These are phyloP conservation scores for Enteromius radiatus DNA, from an alignment of 2,797 vertebrate species.

Conservation along the genomic window DNA sequence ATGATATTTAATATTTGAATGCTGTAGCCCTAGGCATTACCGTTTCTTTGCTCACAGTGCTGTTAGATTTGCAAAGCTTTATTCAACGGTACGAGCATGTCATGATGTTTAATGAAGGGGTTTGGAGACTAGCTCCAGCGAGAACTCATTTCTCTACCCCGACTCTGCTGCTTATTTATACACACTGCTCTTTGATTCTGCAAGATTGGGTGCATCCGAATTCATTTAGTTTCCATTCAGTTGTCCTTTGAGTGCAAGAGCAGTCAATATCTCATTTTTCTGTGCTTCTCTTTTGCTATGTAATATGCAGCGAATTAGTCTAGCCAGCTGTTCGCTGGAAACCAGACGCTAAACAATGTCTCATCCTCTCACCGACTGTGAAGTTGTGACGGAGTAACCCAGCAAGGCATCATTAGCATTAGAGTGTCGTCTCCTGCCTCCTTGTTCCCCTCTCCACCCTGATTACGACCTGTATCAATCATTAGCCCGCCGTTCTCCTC, in stretches of 20 bases:
- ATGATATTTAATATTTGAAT: constrained; percentile 45
- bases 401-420: constrained; percentile 40
- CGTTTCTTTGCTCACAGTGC: constrained; percentile 29
- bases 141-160: constrained; percentile 30
- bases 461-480: constrained; percentile 52
- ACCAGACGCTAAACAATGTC: constrained; percentile 20
- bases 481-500: constrained; percentile 33
- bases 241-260: constrained; percentile 41
- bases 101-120: constrained; percentile 50
- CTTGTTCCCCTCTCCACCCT: constrained; percentile 30
- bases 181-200: constrained; percentile 39
- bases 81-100: constrained; percentile 37
- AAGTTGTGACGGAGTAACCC: constrained; percentile 26
- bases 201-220: constrained; percentile 45
- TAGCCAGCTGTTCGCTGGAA: constrained; percentile 40
- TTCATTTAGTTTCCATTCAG: constrained; percentile 40
- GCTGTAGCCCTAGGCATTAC: constrained; percentile 34
- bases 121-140: constrained; percentile 37
- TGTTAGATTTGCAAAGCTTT: constrained; percentile 44
- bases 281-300: constrained; percentile 9
- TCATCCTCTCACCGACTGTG: constrained; percentile 45
- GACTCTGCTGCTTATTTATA: constrained; percentile 31
- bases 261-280: constrained; percentile 42
- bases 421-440: constrained; percentile 33
- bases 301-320: constrained; percentile 25